A percentile compares a stretch with the other conserved stretches of the same genome.
phyloP scores from a whole-genome alignment of 2,888 invertebrate genomes.

The Diarsia rubi region DNA sequence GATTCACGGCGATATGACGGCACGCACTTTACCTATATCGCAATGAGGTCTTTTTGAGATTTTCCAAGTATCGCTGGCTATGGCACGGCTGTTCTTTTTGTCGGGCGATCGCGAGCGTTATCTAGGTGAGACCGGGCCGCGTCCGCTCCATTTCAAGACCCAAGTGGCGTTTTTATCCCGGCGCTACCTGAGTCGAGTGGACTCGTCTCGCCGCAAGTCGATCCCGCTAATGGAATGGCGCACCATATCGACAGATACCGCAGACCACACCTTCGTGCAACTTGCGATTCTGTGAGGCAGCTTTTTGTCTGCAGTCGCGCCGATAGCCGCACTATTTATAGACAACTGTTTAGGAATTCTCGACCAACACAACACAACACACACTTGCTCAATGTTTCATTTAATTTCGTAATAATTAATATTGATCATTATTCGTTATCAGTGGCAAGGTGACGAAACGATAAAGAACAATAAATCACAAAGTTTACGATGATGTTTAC shows the following conservation, averaged over 20 bases:
- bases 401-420: slow-evolving; percentile 71
- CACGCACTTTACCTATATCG: slow-evolving; percentile 57
- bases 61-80: slow-evolving; percentile 67
- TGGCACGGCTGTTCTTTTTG: slow-evolving; percentile 71
- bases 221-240: slow-evolving; percentile 79
- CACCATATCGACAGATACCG: slow-evolving; percentile 68
- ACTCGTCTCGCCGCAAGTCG: slow-evolving; percentile 74
- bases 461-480: slow-evolving; percentile 77
- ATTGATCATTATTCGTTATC: slow-evolving; percentile 68
- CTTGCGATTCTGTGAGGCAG: slow-evolving; percentile 69
- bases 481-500: slow-evolving; percentile 76
- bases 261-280: slow-evolving; percentile 74
- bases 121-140: slow-evolving; percentile 85
- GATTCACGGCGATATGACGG: slow-evolving; percentile 75
- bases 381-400: slow-evolving; percentile 56
- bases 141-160: slow-evolving; percentile 87
- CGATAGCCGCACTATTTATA: slow-evolving; percentile 67
- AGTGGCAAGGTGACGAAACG: slow-evolving; percentile 73
- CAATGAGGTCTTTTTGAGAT: slow-evolving; percentile 65
- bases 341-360: slow-evolving; percentile 60
- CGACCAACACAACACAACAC: slow-evolving; percentile 50
- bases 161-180: slow-evolving; percentile 90
- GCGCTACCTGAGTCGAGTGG: slow-evolving; percentile 84
- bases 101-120: slow-evolving; percentile 78
- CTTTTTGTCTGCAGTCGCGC: slow-evolving; percentile 64